Evolutionary conservation across 2,113 vertebrate genomes (phyloP).

Genomic region (Lonchura striata): DNA sequence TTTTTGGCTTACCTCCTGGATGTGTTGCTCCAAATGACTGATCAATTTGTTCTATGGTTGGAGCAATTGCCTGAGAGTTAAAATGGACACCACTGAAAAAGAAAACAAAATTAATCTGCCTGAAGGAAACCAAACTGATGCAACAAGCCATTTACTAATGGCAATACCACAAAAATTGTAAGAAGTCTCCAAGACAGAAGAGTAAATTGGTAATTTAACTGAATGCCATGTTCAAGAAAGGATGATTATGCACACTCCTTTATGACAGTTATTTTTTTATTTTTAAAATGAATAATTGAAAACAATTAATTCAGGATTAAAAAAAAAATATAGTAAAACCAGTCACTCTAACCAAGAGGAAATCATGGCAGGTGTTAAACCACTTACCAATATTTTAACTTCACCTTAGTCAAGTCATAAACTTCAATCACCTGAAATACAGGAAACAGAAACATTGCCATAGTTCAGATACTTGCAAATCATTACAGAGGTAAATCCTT

Average conservation of each 20-base stretch:
- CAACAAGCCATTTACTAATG: not conserved
- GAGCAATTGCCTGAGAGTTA: slow-evolving; percentile 97
- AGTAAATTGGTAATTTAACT: not conserved
- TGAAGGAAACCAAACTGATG: not conserved
- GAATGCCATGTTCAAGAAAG: not conserved
- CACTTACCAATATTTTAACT: slow-evolving; percentile 99
- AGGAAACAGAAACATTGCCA: slow-evolving; percentile 19
- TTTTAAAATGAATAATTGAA: not conserved
- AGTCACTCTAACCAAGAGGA: not conserved
- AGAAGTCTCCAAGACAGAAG: not conserved
- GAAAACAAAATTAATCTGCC: not conserved
- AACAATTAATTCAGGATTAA: not conserved
- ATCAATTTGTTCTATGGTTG: slow-evolving; percentile 99
- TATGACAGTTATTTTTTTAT: not conserved
- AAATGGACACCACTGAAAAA: slow-evolving; percentile 95
- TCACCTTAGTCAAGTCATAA: slow-evolving; percentile 98
- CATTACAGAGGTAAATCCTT: not conserved
- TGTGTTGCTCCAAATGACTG: slow-evolving; percentile 99
- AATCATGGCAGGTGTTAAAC: not conserved
- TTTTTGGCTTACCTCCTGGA: slow-evolving; percentile 87
- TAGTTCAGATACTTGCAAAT: not conserved
- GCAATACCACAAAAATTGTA: not conserved
- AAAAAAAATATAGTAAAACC: not conserved
- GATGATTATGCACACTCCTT: not conserved
- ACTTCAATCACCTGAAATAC: slow-evolving; percentile 95